Percentiles rank a stretch among this genome's conserved stretches.
Evolutionary conservation across 2,888 invertebrate species (phyloP).

Genomic region (Drosophila anomelani): DNA sequence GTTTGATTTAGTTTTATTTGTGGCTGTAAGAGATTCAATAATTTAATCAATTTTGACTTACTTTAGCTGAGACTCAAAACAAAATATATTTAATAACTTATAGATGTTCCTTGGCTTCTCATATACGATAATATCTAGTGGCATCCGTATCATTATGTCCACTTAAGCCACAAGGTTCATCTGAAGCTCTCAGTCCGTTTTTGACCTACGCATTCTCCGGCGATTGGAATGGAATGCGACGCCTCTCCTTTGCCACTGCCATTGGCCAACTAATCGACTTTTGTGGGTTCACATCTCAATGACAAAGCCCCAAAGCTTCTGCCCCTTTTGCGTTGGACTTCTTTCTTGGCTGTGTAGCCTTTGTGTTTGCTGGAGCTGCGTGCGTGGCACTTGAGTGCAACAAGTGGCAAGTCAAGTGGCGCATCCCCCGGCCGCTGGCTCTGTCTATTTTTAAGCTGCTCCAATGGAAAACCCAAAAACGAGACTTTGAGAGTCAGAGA

Average conservation of each 20-base stretch:
- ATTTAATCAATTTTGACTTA: not conserved
- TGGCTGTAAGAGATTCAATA: not conserved
- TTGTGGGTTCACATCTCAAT: constrained; percentile 70
- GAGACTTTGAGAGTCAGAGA: constrained; percentile 2
- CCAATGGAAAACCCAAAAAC: constrained; percentile 61
- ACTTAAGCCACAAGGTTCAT: constrained; percentile 27
- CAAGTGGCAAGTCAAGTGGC: constrained; percentile 79
- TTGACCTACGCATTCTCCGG: constrained; percentile 43
- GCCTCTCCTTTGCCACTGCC: constrained; percentile 53
- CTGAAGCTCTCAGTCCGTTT: constrained; percentile 2
- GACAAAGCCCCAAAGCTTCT: constrained; percentile 65
- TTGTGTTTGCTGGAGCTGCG: constrained; percentile 28
- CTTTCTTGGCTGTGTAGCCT: constrained; percentile 26
- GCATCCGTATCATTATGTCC: constrained; percentile 24
- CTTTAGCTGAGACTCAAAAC: too few relatives aligned
- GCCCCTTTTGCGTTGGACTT: constrained; percentile 52
- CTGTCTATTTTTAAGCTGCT: constrained; percentile 70
- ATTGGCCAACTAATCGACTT: constrained; percentile 76
- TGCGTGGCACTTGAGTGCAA: constrained; percentile 75
- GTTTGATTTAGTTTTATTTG: not conserved
- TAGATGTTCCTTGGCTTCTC: too few relatives aligned
- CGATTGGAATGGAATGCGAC: constrained; percentile 39
- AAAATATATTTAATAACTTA: too few relatives aligned
- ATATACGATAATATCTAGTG: not conserved
- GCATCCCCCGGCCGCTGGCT: constrained; percentile 61